Evolutionary conservation across 2,113 vertebrate genomes (phyloP).

Genomic region (Setophaga petechia): DNA sequence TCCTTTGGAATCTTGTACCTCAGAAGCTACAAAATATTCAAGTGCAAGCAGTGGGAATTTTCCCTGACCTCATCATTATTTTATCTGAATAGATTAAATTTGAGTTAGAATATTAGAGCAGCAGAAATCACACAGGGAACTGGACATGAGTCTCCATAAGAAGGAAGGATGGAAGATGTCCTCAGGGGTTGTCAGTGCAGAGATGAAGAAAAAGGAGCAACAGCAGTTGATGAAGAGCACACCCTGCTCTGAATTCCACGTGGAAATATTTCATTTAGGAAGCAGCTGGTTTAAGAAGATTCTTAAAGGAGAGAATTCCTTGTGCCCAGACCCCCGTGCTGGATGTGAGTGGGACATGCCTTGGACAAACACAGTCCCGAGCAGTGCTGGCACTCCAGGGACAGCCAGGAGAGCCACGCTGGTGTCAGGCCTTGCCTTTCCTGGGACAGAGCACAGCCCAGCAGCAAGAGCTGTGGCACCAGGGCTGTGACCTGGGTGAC

Average conservation of each 20-base stretch:
- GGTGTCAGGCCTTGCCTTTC: background rate
- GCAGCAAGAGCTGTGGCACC: background rate
- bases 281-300: fast-evolving
- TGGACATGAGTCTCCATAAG: background rate
- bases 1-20: background rate
- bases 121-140: background rate
- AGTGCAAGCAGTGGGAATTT: background rate
- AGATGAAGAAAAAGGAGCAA: background rate
- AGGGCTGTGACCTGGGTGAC: background rate
- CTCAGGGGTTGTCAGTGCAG: background rate
- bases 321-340: background rate
- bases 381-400: background rate
- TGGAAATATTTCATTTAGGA: background rate
- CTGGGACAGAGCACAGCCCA: background rate
- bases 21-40: background rate
- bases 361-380: background rate
- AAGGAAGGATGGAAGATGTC: background rate
- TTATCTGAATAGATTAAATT: background rate
- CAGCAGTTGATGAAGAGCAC: background rate
- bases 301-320: background rate
- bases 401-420: fast-evolving
- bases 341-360: background rate
- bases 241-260: background rate
- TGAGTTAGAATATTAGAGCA: background rate
- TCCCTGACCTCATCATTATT: background rate